Conservation (phyloP, 2,113 vertebrate species). For the Planiliza haematocheilus region DNA sequence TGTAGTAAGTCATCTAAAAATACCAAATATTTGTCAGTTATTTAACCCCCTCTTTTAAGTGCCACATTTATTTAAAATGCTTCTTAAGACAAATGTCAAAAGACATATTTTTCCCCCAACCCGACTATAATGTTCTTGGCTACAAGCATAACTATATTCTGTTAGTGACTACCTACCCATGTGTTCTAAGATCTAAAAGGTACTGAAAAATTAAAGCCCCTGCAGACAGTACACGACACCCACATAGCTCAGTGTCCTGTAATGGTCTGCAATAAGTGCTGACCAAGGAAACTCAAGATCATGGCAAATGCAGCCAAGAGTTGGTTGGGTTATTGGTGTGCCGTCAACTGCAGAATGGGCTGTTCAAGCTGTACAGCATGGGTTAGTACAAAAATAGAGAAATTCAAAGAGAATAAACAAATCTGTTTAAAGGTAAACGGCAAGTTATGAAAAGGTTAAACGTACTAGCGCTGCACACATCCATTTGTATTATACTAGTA, state of each 20-base stretch:
- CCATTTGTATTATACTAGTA: slow-evolving; percentile 6
- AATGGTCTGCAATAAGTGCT: slow-evolving; percentile 17
- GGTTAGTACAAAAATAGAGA: slow-evolving; percentile 76
- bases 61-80: slow-evolving; percentile 1
- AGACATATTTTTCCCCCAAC: not conserved
- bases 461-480: slow-evolving; percentile 3
- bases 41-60: not conserved
- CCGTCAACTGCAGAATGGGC: slow-evolving; percentile 17
- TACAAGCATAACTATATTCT: slow-evolving; percentile 12
- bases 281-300: slow-evolving; percentile 22
- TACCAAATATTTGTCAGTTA: not conserved
- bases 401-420: slow-evolving; percentile 36
- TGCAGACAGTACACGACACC: slow-evolving; percentile 35
- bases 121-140: not conserved
- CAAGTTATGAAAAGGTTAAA: slow-evolving; percentile 22
- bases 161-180: slow-evolving; percentile 6
- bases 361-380: slow-evolving; percentile 37
- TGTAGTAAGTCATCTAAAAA: not conserved
- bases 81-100: slow-evolving; percentile 5
- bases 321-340: not conserved
- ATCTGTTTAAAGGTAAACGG: slow-evolving; percentile 25
- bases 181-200: slow-evolving; percentile 5
- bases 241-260: slow-evolving; percentile 14
- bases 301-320: not conserved
- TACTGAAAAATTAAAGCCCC: slow-evolving; percentile 20